Percentiles rank a stretch among this genome's conserved stretches.
phyloP scores from a whole-genome alignment of 1,140 invertebrate species.

The Sarcophaga peregrina region DNA sequence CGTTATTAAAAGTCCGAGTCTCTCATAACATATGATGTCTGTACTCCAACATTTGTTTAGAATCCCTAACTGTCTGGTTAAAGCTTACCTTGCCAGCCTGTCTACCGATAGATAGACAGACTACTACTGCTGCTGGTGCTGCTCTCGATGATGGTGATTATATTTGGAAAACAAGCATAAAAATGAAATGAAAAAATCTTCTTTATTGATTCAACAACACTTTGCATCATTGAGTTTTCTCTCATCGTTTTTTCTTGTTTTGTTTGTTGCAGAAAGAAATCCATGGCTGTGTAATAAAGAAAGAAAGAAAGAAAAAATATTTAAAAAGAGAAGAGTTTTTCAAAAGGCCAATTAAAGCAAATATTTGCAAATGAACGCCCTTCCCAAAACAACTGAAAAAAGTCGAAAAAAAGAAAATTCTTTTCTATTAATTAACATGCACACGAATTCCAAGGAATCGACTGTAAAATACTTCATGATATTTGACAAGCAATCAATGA shows the following conservation, averaged over 20 bases:
- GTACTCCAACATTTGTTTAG: not conserved
- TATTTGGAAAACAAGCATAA: too few species aligned
- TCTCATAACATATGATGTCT: not conserved
- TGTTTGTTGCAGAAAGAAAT: not conserved
- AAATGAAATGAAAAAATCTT: not conserved
- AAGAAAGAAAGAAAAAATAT: slow-evolving; percentile 29
- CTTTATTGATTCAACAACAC: slow-evolving; percentile 13
- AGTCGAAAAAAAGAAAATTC: not conserved
- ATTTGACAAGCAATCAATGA: not conserved
- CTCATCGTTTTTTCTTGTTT: not conserved
- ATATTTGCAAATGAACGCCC: slow-evolving; percentile 20
- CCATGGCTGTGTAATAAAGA: not conserved
- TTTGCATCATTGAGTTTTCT: not conserved
- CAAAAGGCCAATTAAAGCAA: slow-evolving; percentile 37
- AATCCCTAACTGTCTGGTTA: not conserved
- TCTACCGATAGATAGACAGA: too few species aligned
- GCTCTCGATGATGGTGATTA: too few species aligned
- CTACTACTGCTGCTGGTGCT: too few species aligned
- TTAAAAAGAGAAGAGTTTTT: slow-evolving; percentile 1
- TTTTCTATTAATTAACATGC: slow-evolving; percentile 29
- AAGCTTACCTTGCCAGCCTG: too few species aligned
- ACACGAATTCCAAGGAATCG: not conserved
- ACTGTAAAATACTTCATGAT: not conserved
- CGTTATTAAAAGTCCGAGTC: not conserved
- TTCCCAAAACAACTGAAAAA: not conserved